Evolutionary conservation across 1,140 invertebrate species (phyloP).

Genomic region (Aphelenchoides besseyi): DNA sequence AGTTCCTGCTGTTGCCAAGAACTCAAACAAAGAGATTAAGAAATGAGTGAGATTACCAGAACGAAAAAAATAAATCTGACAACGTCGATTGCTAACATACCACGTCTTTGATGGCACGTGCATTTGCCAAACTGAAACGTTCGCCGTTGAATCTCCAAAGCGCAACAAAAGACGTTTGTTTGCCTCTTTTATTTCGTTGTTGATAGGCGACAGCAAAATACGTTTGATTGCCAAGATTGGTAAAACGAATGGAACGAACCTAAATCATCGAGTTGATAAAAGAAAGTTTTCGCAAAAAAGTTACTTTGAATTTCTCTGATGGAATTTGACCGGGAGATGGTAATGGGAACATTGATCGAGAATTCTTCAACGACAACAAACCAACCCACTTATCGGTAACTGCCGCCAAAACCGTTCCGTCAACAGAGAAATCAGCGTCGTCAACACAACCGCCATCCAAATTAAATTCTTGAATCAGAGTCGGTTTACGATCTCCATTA

Average conservation of each 20-base stretch:
- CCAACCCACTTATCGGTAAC: neutral
- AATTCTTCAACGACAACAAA: neutral
- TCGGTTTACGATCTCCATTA: neutral
- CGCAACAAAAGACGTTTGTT: conserved; percentile 13
- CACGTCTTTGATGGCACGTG: neutral
- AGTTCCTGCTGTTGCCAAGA: no score
- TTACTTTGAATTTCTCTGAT: conserved; percentile 2
- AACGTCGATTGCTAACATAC: neutral
- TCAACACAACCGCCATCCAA: conserved; percentile 5
- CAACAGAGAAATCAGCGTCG: neutral
- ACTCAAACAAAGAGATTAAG: no score
- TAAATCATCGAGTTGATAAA: conserved; percentile 4
- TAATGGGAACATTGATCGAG: neutral
- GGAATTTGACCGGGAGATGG: conserved; percentile 11
- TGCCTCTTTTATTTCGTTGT: conserved; percentile 2
- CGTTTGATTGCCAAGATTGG: neutral
- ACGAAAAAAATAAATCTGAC: neutral
- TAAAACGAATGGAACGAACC: conserved; percentile 23
- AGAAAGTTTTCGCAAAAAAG: neutral
- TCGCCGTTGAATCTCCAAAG: conserved; percentile 20
- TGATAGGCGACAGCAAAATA: conserved; percentile 21
- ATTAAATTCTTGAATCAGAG: neutral
- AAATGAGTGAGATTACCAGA: neutral
- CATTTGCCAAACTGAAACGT: neutral
- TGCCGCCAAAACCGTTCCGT: neutral